These are phyloP conservation scores for Alethe diademata DNA, from an alignment of 2,113 vertebrate genomes.

Conservation along the genomic window DNA sequence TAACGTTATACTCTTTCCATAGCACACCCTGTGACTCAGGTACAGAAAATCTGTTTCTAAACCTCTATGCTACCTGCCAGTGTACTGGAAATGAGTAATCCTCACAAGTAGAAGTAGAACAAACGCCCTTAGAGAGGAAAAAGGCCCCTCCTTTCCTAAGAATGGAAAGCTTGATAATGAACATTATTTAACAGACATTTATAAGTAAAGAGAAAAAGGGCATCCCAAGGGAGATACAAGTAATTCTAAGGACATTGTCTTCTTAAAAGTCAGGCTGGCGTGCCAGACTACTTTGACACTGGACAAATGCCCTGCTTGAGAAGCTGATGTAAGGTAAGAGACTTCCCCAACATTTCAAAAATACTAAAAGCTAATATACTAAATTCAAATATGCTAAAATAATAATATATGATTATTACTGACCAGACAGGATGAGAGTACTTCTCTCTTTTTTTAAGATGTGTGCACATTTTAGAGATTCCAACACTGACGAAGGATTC, in stretches of 20 bases:
- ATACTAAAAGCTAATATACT: too few species aligned
- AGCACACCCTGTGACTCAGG: constrained; percentile 9
- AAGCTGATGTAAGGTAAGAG: neutral
- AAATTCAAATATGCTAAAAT: neutral
- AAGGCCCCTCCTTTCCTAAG: neutral
- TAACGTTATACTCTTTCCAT: neutral
- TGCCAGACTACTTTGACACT: neutral
- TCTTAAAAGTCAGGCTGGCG: neutral
- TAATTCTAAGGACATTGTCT: neutral
- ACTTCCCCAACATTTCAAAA: neutral
- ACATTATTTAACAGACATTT: neutral
- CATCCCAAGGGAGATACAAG: neutral
- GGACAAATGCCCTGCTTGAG: neutral
- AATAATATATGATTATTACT: neutral
- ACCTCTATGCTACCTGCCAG: neutral
- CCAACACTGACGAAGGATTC: neutral
- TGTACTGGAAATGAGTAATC: neutral
- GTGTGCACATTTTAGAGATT: neutral
- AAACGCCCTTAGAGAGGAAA: neutral
- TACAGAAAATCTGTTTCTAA: neutral
- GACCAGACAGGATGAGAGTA: neutral
- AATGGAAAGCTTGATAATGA: neutral
- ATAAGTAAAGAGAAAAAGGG: neutral
- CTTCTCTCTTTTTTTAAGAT: neutral
- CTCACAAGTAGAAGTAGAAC: neutral